Base-by-base conservation (phyloP, 2,113 vertebrate genomes). In the Sporophila hypoxantha region DNA sequence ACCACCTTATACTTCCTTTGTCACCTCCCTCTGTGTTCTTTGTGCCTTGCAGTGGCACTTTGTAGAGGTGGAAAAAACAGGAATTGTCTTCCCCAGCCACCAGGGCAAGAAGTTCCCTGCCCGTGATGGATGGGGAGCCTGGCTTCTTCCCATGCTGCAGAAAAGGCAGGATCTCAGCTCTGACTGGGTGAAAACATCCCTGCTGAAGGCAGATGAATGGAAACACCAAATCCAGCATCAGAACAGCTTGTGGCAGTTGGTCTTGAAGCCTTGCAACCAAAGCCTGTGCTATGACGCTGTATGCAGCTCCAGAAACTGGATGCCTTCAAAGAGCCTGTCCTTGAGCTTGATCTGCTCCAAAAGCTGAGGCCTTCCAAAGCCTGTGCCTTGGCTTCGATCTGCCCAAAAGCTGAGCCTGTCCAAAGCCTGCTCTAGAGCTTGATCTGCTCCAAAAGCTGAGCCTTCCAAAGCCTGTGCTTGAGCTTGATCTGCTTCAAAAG, bases 211-310 rank as follows among this genome's bases (percentile, higher is more conserved):
- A 78, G 71, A 37, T 8, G 5, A 46, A 18, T 16, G 39, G 21
- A 68, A 71, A 37, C 3, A 29, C 1, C 2, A 3, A 82, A 66
- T 16, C 17, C 1, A 2, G 53, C 53, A 34, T 37, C 55, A 34
- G 37, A 81, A 41, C 29, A 49, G 23, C 49, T 29, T 3, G 0
- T 0, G 1, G 47, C 14, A 36, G 67, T 0, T n/a, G n/a, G n/a
- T n/a, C n/a, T n/a, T n/a, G n/a, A n/a, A n/a, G n/a, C n/a, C n/a
- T n/a, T n/a, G n/a, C n/a, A n/a, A n/a, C n/a, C 19, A 14, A 82
- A 66, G 18, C 25, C 44, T 17, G 14, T 0, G 0, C n/a, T n/a
- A n/a, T n/a, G n/a, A n/a, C n/a, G n/a, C n/a, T n/a, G n/a, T n/a
- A n/a, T n/a, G n/a, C n/a, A n/a, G n/a, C n/a, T n/a, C n/a, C n/a